A percentile compares a stretch with the other conserved stretches of the same genome.
These are phyloP conservation scores for Phorcus lineatus DNA, from an alignment of 2,888 invertebrate species.

Conservation along the genomic window DNA sequence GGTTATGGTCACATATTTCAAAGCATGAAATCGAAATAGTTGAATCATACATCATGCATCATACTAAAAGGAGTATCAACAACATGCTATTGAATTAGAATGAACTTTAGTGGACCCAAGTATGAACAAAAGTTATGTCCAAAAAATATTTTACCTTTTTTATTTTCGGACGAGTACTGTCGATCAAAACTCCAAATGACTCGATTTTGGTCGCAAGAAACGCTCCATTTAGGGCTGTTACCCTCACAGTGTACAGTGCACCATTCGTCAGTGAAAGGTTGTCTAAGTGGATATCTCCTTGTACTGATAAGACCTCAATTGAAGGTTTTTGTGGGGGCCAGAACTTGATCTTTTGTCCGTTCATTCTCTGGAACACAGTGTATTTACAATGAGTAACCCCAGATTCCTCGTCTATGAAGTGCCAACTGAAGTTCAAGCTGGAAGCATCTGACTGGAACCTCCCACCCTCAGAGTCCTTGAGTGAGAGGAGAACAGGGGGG, in stretches of 20 bases:
- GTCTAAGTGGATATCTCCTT: slow-evolving; percentile 15
- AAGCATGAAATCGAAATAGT: no score
- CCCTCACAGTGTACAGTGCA: slow-evolving; percentile 46
- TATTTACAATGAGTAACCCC: slow-evolving; percentile 48
- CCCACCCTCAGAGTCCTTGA: slow-evolving; percentile 35
- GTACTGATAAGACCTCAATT: background rate
- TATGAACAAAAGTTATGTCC: no score
- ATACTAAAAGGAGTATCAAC: no score
- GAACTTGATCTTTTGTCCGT: slow-evolving; percentile 44
- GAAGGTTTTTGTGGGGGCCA: slow-evolving; percentile 40
- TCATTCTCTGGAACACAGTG: slow-evolving; percentile 38
- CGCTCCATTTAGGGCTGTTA: slow-evolving; percentile 52
- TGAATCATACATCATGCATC: no score
- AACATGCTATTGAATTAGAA: no score
- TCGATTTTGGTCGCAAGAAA: slow-evolving; percentile 47
- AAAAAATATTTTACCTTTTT: no score
- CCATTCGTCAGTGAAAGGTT: slow-evolving; percentile 41
- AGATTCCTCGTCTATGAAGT: slow-evolving; percentile 51
- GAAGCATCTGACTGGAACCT: slow-evolving; percentile 40
- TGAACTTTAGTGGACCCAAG: no score
- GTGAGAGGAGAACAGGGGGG: slow-evolving; percentile 52
- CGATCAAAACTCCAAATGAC: slow-evolving; percentile 51
- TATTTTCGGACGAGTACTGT: slow-evolving; percentile 46
- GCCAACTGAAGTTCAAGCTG: slow-evolving; percentile 41
- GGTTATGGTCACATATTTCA: no score